phyloP scores from a whole-genome alignment of 92 coral and sea anemone species.

The Pocillopora meandrina region DNA sequence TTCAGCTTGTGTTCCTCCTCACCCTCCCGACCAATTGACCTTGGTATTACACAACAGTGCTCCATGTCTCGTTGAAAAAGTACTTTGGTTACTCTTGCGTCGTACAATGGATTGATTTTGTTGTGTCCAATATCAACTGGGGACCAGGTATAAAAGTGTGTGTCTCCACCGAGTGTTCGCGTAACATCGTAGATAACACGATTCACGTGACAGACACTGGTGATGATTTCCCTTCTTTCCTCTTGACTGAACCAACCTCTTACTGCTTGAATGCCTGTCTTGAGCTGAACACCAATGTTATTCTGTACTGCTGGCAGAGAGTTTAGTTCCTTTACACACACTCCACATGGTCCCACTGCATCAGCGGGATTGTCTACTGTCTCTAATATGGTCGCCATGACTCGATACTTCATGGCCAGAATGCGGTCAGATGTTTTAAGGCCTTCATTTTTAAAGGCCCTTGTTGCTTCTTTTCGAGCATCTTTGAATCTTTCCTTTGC shows the following conservation, averaged over 20 bases:
- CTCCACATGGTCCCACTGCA: conserved; percentile 17
- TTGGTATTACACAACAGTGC: conserved; percentile 3
- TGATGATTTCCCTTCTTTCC: conserved; percentile 22
- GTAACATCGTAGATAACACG: conserved; percentile 27
- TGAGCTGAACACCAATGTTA: conserved; percentile 12
- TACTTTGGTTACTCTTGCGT: conserved; percentile 6
- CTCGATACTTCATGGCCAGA: conserved; percentile 5
- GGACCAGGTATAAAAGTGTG: not conserved
- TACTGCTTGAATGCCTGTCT: not conserved
- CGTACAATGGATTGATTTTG: conserved; percentile 2
- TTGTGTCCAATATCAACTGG: conserved; percentile 3
- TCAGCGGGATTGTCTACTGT: conserved; percentile 1
- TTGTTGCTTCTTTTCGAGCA: conserved; percentile 37
- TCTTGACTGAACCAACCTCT: conserved; percentile 21
- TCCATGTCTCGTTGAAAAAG: not conserved
- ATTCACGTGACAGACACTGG: conserved; percentile 34
- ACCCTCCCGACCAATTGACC: conserved; percentile 37
- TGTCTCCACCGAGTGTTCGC: not conserved
- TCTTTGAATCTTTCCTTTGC: conserved; percentile 42
- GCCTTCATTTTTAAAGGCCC: conserved; percentile 28
- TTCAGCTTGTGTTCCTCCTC: conserved; percentile 15
- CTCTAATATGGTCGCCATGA: conserved; percentile 9
- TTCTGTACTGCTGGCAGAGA: conserved; percentile 29
- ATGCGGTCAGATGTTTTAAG: conserved; percentile 8
- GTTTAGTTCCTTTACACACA: conserved; percentile 29